Conservation (phyloP, 2,113 vertebrate genomes). For the Podarcis muralis region DNA sequence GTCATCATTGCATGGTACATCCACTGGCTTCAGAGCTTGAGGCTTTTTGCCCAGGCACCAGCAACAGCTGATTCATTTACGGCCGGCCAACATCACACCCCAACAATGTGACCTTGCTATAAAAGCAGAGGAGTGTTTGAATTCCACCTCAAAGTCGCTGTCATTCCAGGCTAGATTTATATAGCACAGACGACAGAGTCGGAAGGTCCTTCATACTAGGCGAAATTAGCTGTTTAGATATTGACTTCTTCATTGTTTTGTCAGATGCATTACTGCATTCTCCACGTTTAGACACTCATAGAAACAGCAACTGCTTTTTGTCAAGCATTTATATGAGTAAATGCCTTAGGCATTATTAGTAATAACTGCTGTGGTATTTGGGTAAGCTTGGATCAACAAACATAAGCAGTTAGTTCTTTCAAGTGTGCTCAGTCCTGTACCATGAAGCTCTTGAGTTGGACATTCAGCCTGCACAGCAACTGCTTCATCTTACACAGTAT, state of each 20-base stretch:
- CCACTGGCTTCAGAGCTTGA: background rate
- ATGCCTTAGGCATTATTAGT: background rate
- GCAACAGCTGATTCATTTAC: conserved; percentile 1
- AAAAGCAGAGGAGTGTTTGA: background rate
- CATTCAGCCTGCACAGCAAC: background rate
- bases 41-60: background rate
- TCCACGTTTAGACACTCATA: background rate
- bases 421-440: background rate
- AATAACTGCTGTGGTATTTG: background rate
- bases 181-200: background rate
- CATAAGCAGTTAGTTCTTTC: background rate
- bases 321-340: background rate
- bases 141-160: background rate
- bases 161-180: background rate
- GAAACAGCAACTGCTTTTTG: background rate
- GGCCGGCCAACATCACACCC: background rate
- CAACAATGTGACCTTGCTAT: background rate
- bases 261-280: background rate
- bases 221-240: background rate
- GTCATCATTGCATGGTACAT: background rate
- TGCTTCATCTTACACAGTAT: background rate
- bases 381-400: background rate
- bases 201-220: background rate
- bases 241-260: background rate
- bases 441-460: background rate